These are phyloP conservation scores for Euwallacea similis DNA, from an alignment of 1,140 invertebrate species.

Conservation along the genomic window DNA sequence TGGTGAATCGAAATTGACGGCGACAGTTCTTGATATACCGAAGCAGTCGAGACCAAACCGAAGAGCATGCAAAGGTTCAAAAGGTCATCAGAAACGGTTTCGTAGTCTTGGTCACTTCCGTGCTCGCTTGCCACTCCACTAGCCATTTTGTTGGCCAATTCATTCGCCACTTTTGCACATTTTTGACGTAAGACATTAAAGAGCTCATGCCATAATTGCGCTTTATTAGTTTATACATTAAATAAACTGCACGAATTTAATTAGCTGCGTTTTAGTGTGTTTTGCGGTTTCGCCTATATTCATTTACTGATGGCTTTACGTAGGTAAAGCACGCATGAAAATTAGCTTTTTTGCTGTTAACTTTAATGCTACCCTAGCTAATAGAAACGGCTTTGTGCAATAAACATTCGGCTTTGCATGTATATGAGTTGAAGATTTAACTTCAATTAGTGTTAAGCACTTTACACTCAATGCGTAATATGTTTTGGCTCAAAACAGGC, in stretches of 20 bases:
- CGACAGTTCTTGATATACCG: slow-evolving; percentile 7
- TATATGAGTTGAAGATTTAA: too few relatives aligned
- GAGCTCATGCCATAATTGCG: slow-evolving; percentile 6
- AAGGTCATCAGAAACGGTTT: slow-evolving; percentile 31
- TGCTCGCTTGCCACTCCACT: slow-evolving; percentile 23
- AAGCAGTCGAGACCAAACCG: slow-evolving; percentile 26
- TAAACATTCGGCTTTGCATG: too few relatives aligned
- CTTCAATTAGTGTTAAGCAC: too few relatives aligned
- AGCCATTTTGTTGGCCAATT: slow-evolving; percentile 18
- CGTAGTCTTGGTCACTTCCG: slow-evolving; percentile 25
- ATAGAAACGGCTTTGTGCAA: too few relatives aligned
- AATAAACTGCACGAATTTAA: slow-evolving; percentile 18
- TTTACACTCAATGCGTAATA: too few relatives aligned
- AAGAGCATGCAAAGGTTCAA: slow-evolving; percentile 32
- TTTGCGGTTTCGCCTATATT: background rate
- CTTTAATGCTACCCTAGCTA: too few relatives aligned
- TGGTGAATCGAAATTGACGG: slow-evolving; percentile 31
- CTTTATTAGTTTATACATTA: slow-evolving; percentile 14
- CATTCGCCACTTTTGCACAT: slow-evolving; percentile 18
- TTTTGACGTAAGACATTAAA: slow-evolving; percentile 7
- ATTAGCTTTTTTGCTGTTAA: too few relatives aligned
- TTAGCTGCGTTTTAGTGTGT: slow-evolving; percentile 1
- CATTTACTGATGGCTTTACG: background rate
- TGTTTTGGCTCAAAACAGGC: too few relatives aligned
- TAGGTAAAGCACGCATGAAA: too few relatives aligned